Evolutionary conservation across 2,113 vertebrate genomes (phyloP).

Genomic region (Chiloscyllium plagiosum): DNA sequence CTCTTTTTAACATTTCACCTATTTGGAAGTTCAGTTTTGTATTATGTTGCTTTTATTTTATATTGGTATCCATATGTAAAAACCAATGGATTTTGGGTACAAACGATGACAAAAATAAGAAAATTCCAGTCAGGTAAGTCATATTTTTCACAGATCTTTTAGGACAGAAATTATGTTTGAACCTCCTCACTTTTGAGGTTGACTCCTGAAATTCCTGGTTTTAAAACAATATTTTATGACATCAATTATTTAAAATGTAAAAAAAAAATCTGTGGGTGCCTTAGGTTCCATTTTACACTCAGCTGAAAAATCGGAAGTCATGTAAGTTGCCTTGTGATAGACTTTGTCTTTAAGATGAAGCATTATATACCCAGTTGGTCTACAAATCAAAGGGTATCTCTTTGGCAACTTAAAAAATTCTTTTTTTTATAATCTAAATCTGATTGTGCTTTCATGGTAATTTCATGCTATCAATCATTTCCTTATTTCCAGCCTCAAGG

Average conservation of each 20-base stretch:
- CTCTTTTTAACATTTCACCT: not conserved
- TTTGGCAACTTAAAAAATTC: constrained; percentile 99
- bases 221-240: not conserved
- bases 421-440: constrained; percentile 90
- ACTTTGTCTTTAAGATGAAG: constrained; percentile 98
- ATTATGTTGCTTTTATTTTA: not conserved
- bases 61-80: not conserved
- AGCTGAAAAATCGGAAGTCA: constrained; percentile 71
- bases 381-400: constrained; percentile 97
- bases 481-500: constrained; percentile 92
- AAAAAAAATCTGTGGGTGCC: constrained; percentile 62
- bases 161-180: not conserved
- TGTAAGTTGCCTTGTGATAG: constrained; percentile 9
- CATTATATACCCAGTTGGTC: constrained; percentile 94
- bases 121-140: not conserved
- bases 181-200: not conserved
- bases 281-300: constrained; percentile 70
- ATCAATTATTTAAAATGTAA: constrained; percentile 1
- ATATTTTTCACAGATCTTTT: constrained; percentile 1
- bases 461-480: constrained; percentile 91
- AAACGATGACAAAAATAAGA: not conserved
- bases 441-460: constrained; percentile 99
- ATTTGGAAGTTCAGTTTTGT: not conserved
- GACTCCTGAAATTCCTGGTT: not conserved
- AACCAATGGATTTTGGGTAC: not conserved